Evolutionary conservation across 2,113 vertebrate genomes (phyloP).

Genomic region (Columba janthina): DNA sequence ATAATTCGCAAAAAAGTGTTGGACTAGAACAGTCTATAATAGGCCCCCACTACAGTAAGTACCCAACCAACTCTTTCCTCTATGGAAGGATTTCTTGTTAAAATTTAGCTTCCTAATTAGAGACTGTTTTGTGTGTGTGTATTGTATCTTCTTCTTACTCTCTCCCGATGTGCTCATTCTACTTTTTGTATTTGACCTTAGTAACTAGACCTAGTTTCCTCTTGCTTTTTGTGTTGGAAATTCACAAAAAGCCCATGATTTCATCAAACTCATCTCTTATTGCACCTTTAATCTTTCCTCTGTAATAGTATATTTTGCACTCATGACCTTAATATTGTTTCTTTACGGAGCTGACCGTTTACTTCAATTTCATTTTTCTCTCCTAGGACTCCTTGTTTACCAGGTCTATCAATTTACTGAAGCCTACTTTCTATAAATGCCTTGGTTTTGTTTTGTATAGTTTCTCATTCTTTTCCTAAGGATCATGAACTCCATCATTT

Average conservation of each 20-base stretch:
- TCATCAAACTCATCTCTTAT: neutral
- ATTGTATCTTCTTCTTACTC: neutral
- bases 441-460: neutral
- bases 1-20: neutral
- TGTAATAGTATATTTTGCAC: neutral
- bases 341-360: neutral
- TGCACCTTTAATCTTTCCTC: neutral
- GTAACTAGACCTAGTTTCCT: neutral
- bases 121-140: neutral
- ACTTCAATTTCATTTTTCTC: neutral
- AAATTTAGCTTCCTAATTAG: neutral
- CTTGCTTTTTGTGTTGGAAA: neutral
- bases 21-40: neutral
- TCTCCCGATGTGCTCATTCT: neutral
- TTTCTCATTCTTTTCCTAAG: neutral
- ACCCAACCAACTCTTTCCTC: neutral
- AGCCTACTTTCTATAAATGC: neutral
- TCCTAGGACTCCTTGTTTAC: neutral
- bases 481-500: neutral
- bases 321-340: neutral
- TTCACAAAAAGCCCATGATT: neutral
- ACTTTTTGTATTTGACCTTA: neutral
- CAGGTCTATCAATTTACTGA: neutral
- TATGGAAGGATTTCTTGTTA: neutral
- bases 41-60: neutral